A percentile compares a stretch with the other conserved stretches of the same genome.
Evolutionary conservation across 2,113 vertebrate species (phyloP).

Genomic region (Kryptolebias marmoratus): DNA sequence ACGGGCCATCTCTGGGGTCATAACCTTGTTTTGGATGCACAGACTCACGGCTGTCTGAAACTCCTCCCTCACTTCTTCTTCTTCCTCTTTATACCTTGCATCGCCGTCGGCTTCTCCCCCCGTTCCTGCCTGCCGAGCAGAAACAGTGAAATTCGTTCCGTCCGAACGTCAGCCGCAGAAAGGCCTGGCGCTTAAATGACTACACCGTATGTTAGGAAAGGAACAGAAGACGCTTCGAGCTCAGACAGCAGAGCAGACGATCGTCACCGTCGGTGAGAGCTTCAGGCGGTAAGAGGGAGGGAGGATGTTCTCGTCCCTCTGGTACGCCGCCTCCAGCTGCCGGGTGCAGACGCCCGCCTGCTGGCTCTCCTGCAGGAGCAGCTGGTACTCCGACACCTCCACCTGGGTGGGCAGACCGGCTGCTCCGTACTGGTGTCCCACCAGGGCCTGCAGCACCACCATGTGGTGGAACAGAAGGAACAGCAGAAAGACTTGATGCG

Average conservation of each 20-base stretch:
- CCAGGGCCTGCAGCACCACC: constrained; percentile 75
- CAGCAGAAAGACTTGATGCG: background rate
- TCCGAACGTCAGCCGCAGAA: too few relatives aligned
- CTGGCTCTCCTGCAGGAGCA: constrained; percentile 76
- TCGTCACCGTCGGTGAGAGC: background rate
- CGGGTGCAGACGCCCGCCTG: constrained; percentile 63
- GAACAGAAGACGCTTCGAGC: background rate
- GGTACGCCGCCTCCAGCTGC: constrained; percentile 75
- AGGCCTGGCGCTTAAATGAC: background rate
- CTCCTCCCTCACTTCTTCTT: constrained; percentile 58
- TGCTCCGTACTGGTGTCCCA: constrained; percentile 79
- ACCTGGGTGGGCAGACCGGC: constrained; percentile 72
- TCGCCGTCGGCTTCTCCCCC: constrained; percentile 13
- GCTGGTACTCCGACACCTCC: constrained; percentile 79
- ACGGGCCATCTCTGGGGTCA: constrained; percentile 66
- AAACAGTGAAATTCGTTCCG: background rate
- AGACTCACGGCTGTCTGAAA: constrained; percentile 66
- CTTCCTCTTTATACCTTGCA: constrained; percentile 38
- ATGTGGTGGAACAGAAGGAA: constrained; percentile 50
- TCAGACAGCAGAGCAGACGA: constrained; percentile 33
- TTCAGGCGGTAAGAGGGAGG: constrained; percentile 76
- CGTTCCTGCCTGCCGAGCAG: constrained; percentile 19
- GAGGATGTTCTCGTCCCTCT: constrained; percentile 80
- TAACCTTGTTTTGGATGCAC: constrained; percentile 60
- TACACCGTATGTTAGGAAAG: too few relatives aligned